A percentile compares a stretch with the other conserved stretches of the same genome.
phyloP scores from a whole-genome alignment of 2,888 invertebrate genomes.

The Scaptomyza flava region DNA sequence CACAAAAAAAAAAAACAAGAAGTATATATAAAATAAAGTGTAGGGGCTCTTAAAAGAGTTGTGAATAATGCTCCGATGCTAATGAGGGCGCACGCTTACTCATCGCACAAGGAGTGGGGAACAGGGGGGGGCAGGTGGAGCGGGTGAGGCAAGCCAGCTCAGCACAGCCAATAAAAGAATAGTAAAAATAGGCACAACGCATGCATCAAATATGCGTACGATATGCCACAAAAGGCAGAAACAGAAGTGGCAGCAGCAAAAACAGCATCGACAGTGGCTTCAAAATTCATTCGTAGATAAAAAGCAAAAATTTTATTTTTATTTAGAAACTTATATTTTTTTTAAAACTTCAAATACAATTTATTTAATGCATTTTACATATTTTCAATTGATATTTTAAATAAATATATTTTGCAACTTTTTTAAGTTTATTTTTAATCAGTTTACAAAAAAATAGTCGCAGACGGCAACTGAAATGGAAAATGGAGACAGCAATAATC shows the following conservation, averaged over 20 bases:
- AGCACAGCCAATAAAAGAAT: slow-evolving; percentile 50
- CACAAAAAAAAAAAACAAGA: neutral
- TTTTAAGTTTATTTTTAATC: too few relatives aligned
- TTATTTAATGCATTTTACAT: too few relatives aligned
- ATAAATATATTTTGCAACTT: too few relatives aligned
- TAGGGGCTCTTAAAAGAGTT: slow-evolving; percentile 50
- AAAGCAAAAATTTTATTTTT: slow-evolving; percentile 2
- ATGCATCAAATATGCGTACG: slow-evolving; percentile 48
- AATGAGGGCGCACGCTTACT: slow-evolving; percentile 58
- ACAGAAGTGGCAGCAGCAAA: slow-evolving; percentile 2
- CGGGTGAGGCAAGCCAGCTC: slow-evolving; percentile 29
- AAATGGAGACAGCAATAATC: slow-evolving; percentile 7
- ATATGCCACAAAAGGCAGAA: slow-evolving; percentile 22
- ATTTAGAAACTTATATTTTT: too few relatives aligned
- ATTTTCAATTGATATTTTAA: too few relatives aligned
- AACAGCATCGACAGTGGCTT: slow-evolving; percentile 25
- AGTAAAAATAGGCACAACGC: slow-evolving; percentile 62
- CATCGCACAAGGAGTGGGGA: slow-evolving; percentile 19
- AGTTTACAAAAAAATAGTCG: too few relatives aligned
- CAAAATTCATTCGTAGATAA: slow-evolving; percentile 43
- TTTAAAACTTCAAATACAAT: too few relatives aligned
- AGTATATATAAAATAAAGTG: slow-evolving; percentile 2
- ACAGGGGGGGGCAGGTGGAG: neutral
- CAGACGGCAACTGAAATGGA: neutral
- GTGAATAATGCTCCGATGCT: slow-evolving; percentile 55